phyloP scores from a whole-genome alignment of 2,888 invertebrate species.

The Meiosimyza decipiens region DNA sequence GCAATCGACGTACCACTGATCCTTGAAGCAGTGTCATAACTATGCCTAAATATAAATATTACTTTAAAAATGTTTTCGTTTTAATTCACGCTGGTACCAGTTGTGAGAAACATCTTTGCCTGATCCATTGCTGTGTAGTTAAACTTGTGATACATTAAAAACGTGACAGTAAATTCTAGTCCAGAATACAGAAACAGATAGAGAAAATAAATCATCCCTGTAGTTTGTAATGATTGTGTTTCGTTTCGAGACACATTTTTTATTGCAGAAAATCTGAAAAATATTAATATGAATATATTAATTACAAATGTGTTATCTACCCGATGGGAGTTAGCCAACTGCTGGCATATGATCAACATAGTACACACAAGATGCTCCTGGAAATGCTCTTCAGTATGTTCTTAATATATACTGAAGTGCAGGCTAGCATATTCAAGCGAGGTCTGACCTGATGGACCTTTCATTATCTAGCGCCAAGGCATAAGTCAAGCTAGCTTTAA shows the following conservation, averaged over 20 bases:
- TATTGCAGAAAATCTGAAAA: constrained; percentile 75
- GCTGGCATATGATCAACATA: too few species aligned
- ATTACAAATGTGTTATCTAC: too few species aligned
- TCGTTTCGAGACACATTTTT: constrained; percentile 74
- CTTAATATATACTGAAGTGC: too few species aligned
- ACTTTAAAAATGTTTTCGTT: too few species aligned
- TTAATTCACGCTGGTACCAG: constrained; percentile 71
- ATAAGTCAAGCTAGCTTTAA: too few species aligned
- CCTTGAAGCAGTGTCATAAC: constrained; percentile 94
- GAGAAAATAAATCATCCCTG: constrained; percentile 86
- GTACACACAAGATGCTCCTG: too few species aligned
- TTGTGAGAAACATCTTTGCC: constrained; percentile 96
- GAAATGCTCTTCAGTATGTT: too few species aligned
- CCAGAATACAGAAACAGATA: constrained; percentile 96
- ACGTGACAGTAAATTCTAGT: constrained; percentile 96
- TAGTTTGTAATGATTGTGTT: constrained; percentile 72
- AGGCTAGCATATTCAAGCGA: too few species aligned
- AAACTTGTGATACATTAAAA: constrained; percentile 93
- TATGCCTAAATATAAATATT: constrained; percentile 68
- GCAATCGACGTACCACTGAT: constrained; percentile 84
- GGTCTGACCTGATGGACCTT: too few species aligned
- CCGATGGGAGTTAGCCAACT: too few species aligned
- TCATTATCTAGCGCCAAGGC: too few species aligned
- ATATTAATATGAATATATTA: constrained; percentile 51
- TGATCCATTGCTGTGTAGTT: constrained; percentile 94